phyloP scores from a whole-genome alignment of 2,113 vertebrate genomes.

The Bostrychus sinensis region DNA sequence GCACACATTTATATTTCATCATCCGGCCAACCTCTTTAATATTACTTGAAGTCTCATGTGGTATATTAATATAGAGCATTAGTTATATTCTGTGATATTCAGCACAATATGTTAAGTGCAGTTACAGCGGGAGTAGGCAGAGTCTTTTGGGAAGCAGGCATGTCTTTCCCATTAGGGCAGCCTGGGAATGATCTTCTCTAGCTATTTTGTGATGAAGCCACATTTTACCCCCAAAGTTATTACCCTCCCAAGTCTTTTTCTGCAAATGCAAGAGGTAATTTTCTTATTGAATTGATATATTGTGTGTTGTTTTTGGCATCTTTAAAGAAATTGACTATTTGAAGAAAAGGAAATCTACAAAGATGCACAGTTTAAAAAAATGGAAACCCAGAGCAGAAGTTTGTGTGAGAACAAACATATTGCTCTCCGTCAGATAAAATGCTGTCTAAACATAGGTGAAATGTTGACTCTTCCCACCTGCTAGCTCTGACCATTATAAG shows the following conservation, averaged over 20 bases:
- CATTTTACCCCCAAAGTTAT: constrained; percentile 21
- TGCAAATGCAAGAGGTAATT: constrained; percentile 10
- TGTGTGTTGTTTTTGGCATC: constrained; percentile 23
- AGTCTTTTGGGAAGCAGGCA: constrained; percentile 6
- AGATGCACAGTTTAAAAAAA: constrained; percentile 5
- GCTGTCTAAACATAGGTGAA: constrained; percentile 26
- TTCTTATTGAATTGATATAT: constrained; percentile 34
- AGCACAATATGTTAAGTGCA: constrained; percentile 3
- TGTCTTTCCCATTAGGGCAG: constrained; percentile 14
- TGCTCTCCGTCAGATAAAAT: constrained; percentile 35
- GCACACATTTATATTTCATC: background rate
- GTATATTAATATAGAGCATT: constrained; percentile 8
- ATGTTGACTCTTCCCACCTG: constrained; percentile 66
- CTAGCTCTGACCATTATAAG: constrained; percentile 19
- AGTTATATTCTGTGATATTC: constrained; percentile 12
- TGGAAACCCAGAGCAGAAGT: constrained; percentile 60
- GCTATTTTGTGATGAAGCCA: constrained; percentile 28
- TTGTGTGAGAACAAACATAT: constrained; percentile 47
- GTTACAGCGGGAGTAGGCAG: constrained; percentile 9
- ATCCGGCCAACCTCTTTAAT: constrained; percentile 3
- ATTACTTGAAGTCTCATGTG: background rate
- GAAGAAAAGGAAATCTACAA: background rate
- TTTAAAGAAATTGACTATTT: background rate
- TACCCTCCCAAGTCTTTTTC: constrained; percentile 19
- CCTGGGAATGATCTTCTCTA: constrained; percentile 48